These are phyloP conservation scores for Pachyuromys duprasi DNA, from an alignment of 2,797 vertebrate species.

Conservation along the genomic window DNA sequence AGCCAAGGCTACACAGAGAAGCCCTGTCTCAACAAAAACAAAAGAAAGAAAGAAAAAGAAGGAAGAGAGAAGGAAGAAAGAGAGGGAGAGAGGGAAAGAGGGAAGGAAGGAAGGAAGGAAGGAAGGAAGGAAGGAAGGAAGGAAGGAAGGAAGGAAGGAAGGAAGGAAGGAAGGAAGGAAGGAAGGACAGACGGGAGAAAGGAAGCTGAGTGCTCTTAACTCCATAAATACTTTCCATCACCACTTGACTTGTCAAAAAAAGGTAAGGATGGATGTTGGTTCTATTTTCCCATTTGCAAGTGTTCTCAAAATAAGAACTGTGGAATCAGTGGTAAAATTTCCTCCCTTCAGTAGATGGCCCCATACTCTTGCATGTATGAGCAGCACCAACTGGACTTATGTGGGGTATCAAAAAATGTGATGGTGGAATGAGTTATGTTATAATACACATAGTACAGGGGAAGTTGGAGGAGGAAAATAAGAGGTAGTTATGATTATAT, in stretches of 20 bases:
- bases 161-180: too few species aligned
- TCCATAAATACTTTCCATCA: background rate
- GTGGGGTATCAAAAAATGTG: background rate
- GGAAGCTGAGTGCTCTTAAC: background rate
- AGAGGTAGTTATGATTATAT: background rate
- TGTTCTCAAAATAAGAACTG: slow-evolving; percentile 21
- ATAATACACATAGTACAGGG: background rate
- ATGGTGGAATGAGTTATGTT: background rate
- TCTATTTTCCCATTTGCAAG: background rate
- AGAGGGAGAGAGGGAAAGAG: too few species aligned
- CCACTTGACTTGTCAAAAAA: background rate
- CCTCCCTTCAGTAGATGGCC: too few species aligned
- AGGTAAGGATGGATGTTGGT: too few species aligned
- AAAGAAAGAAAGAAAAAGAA: too few species aligned
- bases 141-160: too few species aligned
- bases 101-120: too few species aligned
- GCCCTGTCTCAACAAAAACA: too few species aligned
- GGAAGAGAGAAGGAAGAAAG: too few species aligned
- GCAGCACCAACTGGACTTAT: background rate
- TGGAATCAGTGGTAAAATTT: background rate
- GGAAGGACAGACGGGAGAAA: too few species aligned
- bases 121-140: too few species aligned
- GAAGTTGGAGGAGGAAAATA: background rate
- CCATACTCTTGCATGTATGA: background rate
- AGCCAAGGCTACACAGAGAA: too few species aligned